phyloP scores from a whole-genome alignment of 2,797 vertebrate genomes.

The Prionace glauca region DNA sequence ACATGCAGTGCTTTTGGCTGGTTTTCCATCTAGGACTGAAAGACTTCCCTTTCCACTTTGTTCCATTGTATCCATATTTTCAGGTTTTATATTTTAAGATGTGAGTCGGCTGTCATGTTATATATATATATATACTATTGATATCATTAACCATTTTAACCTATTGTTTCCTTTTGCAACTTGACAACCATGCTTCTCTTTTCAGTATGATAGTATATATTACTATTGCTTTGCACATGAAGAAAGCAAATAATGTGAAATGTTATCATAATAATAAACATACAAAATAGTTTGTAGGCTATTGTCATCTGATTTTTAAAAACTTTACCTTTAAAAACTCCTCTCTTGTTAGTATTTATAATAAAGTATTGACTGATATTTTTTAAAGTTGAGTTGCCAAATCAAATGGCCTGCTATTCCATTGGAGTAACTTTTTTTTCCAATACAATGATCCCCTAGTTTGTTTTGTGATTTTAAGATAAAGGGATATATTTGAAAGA shows the following conservation, averaged over 20 bases:
- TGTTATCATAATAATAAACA: background rate
- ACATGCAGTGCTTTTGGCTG: background rate
- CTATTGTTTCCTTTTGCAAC: background rate
- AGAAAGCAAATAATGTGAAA: background rate
- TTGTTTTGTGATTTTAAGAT: background rate
- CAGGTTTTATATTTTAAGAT: background rate
- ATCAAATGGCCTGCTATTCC: background rate
- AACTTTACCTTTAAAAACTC: background rate
- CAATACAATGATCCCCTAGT: background rate
- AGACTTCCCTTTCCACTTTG: background rate
- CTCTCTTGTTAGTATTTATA: background rate
- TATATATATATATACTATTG: background rate
- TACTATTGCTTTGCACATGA: background rate
- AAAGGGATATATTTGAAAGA: background rate
- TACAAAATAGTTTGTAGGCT: background rate
- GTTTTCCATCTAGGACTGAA: background rate
- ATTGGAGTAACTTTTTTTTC: background rate
- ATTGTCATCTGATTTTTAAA: background rate
- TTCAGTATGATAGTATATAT: background rate
- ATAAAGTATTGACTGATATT: background rate
- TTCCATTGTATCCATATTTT: background rate
- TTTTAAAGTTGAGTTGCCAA: background rate
- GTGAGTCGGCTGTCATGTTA: background rate
- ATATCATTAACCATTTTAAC: constrained; percentile 1
- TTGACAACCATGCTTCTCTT: background rate